Evolutionary conservation across 2,888 invertebrate genomes (phyloP).

Genomic region (Oxytorus armatus): DNA sequence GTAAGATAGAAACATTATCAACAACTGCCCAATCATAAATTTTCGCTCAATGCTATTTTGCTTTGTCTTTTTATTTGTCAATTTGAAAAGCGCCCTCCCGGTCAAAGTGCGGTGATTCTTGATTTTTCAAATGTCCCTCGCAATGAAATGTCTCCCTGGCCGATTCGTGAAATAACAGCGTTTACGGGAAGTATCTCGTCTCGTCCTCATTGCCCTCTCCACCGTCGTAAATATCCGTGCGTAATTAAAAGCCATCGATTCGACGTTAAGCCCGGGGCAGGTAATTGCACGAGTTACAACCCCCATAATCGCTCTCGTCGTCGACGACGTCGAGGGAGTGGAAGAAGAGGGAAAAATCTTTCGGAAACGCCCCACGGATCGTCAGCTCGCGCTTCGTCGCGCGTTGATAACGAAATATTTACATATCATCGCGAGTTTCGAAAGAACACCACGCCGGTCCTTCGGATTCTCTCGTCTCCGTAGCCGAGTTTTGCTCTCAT

Average conservation of each 20-base stretch:
- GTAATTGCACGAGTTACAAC: slow-evolving; percentile 83
- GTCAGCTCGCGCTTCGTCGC: slow-evolving; percentile 50
- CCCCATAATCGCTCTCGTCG: slow-evolving; percentile 79
- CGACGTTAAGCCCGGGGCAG: slow-evolving; percentile 80
- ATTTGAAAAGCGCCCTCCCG: too few relatives aligned
- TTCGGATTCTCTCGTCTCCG: slow-evolving; percentile 40
- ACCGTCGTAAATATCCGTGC: slow-evolving; percentile 78
- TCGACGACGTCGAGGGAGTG: slow-evolving; percentile 63
- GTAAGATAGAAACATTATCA: too few relatives aligned
- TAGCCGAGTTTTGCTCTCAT: slow-evolving; percentile 28
- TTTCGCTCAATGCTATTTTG: too few relatives aligned
- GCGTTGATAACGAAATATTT: slow-evolving; percentile 83
- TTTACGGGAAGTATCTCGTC: neutral
- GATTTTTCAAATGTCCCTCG: too few relatives aligned
- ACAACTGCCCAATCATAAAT: too few relatives aligned
- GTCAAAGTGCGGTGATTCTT: too few relatives aligned
- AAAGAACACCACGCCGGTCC: slow-evolving; percentile 43
- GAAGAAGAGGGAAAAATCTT: slow-evolving; percentile 66
- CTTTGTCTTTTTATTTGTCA: too few relatives aligned
- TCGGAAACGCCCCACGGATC: slow-evolving; percentile 68
- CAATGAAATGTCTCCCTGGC: too few relatives aligned
- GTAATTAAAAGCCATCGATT: slow-evolving; percentile 84
- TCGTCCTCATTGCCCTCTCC: slow-evolving; percentile 74
- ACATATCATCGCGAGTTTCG: slow-evolving; percentile 81
- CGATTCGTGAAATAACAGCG: neutral